phyloP scores from a whole-genome alignment of 2,888 invertebrate species.

The Rhamphomyia laevipes region DNA sequence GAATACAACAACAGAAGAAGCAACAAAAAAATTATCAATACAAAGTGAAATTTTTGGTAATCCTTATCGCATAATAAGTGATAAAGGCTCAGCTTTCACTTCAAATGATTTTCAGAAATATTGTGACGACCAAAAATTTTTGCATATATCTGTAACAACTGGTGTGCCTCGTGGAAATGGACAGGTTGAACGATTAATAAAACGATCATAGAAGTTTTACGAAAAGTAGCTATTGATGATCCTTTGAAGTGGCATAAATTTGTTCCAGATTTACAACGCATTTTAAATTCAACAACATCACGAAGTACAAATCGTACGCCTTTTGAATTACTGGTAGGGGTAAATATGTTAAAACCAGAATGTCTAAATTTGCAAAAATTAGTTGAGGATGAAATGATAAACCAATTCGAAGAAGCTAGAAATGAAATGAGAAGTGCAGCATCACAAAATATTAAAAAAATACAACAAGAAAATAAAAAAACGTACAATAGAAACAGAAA shows the following conservation, averaged over 20 bases:
- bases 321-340: too few species aligned
- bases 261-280: too few species aligned
- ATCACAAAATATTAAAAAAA: too few species aligned
- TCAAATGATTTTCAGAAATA: slow-evolving; percentile 20
- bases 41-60: slow-evolving; percentile 25
- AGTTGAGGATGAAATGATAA: too few species aligned
- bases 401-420: too few species aligned
- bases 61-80: slow-evolving; percentile 23
- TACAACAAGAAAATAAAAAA: too few species aligned
- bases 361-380: too few species aligned
- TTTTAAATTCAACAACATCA: too few species aligned
- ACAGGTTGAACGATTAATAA: slow-evolving; percentile 1
- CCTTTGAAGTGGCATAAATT: not conserved
- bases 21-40: slow-evolving; percentile 20
- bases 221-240: not conserved
- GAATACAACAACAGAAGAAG: slow-evolving; percentile 18
- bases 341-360: too few species aligned
- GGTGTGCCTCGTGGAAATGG: not conserved
- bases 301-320: too few species aligned
- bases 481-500: too few species aligned
- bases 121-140: slow-evolving; percentile 22
- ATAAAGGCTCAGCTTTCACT: slow-evolving; percentile 21
- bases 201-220: not conserved
- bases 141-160: slow-evolving; percentile 14
- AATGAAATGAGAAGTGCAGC: too few species aligned